Evolutionary conservation across 2,113 vertebrate species (phyloP).

Genomic region (Tetrao urogallus): DNA sequence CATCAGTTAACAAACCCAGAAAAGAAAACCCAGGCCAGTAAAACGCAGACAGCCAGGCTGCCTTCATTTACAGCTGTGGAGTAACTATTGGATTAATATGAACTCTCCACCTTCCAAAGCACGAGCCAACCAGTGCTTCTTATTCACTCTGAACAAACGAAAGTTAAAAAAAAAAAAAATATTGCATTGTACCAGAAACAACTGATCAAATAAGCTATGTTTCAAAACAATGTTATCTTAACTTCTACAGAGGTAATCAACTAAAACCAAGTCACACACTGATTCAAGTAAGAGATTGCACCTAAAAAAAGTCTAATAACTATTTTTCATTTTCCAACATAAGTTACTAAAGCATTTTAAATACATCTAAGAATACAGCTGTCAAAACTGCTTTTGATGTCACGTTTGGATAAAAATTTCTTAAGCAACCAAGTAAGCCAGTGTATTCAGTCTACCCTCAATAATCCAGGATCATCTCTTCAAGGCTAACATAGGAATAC

Average conservation of each 20-base stretch:
- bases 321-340: constrained; percentile 49
- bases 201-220: constrained; percentile 24
- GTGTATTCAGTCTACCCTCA: constrained; percentile 56
- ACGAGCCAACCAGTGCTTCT: constrained; percentile 16
- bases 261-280: constrained; percentile 13
- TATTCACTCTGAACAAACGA: constrained; percentile 14
- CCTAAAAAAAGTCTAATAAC: constrained; percentile 30
- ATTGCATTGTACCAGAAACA: constrained; percentile 26
- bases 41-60: background rate
- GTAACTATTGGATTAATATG: background rate
- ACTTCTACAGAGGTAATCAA: constrained; percentile 50
- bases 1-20: constrained; percentile 31
- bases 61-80: constrained; percentile 13
- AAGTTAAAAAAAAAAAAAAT: background rate
- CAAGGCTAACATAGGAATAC: constrained; percentile 23
- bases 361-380: constrained; percentile 41
- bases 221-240: constrained; percentile 40
- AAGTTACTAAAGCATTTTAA: constrained; percentile 61
- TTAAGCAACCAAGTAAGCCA: constrained; percentile 68
- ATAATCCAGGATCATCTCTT: constrained; percentile 66
- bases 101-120: constrained; percentile 35
- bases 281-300: constrained; percentile 57
- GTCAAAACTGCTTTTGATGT: constrained; percentile 48
- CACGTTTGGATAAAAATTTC: constrained; percentile 41
- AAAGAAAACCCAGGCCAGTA: constrained; percentile 6